Conservation (phyloP, 2,888 invertebrate genomes). For the Lasioglossum morio region DNA sequence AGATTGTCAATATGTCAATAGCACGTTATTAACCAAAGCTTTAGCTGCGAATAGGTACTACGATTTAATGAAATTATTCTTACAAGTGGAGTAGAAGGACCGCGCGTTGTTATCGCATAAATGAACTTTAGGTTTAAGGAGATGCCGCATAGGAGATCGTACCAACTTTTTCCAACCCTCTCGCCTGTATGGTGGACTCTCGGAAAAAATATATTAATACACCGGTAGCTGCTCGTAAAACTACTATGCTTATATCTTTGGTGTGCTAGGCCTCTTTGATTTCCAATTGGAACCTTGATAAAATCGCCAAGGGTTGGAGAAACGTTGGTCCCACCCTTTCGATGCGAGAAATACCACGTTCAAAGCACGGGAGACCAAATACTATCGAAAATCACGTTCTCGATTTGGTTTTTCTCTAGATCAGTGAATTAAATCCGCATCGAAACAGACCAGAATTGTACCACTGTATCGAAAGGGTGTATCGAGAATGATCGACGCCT, state of each 20-base stretch:
- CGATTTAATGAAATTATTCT: conserved; percentile 69
- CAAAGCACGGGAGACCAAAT: not conserved
- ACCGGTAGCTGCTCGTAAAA: not conserved
- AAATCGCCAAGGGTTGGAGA: not conserved
- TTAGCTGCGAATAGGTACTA: conserved; percentile 60
- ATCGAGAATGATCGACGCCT: not conserved
- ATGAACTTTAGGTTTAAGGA: conserved; percentile 59
- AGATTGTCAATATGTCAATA: conserved; percentile 68
- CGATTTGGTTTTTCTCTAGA: not conserved
- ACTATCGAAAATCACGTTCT: not conserved
- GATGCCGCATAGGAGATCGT: conserved; percentile 34
- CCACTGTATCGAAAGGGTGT: conserved; percentile 16
- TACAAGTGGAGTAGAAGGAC: conserved; percentile 51
- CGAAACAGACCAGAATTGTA: conserved; percentile 9
- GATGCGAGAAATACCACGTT: not conserved
- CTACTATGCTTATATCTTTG: not conserved
- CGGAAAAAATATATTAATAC: not conserved
- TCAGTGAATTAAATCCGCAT: not conserved
- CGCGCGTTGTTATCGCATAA: conserved; percentile 47
- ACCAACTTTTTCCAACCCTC: conserved; percentile 31
- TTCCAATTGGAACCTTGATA: not conserved
- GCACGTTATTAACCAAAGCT: conserved; percentile 69
- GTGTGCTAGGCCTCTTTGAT: not conserved
- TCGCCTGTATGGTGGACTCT: not conserved
- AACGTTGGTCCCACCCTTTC: conserved; percentile 26